Evolutionary conservation across 2,113 vertebrate species (phyloP).

Genomic region (Upupa epops): DNA sequence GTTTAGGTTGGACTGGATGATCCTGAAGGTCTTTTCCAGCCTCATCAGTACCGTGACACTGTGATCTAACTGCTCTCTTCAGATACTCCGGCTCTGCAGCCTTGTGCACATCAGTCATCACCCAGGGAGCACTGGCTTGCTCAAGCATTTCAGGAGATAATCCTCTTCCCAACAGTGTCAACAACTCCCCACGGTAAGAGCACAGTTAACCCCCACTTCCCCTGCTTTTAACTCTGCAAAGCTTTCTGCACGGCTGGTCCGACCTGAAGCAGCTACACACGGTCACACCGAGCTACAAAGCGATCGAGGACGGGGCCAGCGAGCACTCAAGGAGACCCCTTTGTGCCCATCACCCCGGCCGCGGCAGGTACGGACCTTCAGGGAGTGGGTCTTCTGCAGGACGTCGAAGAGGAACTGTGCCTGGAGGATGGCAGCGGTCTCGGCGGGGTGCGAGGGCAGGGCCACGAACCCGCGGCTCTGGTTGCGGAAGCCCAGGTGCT

Average conservation of each 20-base stretch:
- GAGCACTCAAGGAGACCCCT: not conserved
- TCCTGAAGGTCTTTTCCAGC: no score
- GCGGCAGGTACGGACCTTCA: constrained; percentile 80
- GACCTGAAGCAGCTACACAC: not conserved
- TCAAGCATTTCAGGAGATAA: constrained; percentile 14
- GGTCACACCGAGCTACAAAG: fast-evolving
- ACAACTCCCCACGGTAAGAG: not conserved
- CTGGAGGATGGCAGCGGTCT: constrained; percentile 85
- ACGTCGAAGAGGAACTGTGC: constrained; percentile 95
- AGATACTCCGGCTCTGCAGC: fast-evolving
- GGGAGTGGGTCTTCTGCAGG: constrained; percentile 90
- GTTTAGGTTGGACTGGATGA: no score
- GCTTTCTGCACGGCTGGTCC: not conserved
- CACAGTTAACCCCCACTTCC: not conserved
- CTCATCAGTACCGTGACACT: no score
- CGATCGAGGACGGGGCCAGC: fast-evolving
- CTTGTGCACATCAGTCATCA: not conserved
- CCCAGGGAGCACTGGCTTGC: not conserved
- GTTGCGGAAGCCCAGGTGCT: constrained; percentile 84
- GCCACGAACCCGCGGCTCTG: constrained; percentile 92
- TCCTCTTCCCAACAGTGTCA: not conserved
- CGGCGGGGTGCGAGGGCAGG: constrained; percentile 90
- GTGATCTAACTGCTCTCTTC: not conserved
- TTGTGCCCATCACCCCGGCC: not conserved
- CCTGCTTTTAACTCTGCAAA: not conserved